These are phyloP conservation scores for Pelobates cultripes DNA, from an alignment of 2,797 vertebrate species.

Conservation along the genomic window DNA sequence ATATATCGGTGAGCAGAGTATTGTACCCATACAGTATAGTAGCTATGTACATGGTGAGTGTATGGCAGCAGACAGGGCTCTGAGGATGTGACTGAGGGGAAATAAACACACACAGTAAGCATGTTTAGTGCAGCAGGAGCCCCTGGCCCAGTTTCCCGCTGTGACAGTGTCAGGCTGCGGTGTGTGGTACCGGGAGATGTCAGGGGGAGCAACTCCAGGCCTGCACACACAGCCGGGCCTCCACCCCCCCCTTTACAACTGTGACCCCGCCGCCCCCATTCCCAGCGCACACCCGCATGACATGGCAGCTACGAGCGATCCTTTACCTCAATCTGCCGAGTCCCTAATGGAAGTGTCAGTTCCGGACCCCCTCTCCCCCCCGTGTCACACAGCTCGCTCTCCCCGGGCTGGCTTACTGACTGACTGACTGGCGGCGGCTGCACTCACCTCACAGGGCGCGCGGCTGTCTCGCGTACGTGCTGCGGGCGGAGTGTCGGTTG, in stretches of 20 bases:
- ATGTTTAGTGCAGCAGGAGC: no score
- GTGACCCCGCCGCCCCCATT: not conserved
- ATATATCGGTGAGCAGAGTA: no score
- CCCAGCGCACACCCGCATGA: not conserved
- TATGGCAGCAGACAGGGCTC: no score
- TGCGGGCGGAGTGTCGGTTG: not conserved
- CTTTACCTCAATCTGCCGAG: not conserved
- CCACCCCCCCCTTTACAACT: not conserved
- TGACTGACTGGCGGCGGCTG: not conserved
- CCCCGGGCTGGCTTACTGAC: not conserved
- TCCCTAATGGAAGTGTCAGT: not conserved
- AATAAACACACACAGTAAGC: no score
- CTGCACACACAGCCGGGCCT: constrained; percentile 1
- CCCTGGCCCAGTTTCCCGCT: no score
- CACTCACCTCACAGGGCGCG: constrained; percentile 12
- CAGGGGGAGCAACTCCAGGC: not conserved
- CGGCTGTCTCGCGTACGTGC: not conserved
- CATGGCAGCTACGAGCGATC: not conserved
- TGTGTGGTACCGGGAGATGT: no score
- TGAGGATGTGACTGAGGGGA: no score
- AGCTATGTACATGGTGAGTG: no score
- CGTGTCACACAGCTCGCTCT: not conserved
- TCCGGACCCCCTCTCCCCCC: not conserved
- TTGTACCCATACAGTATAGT: no score
- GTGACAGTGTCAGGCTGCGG: no score